Conservation (phyloP, 2,113 vertebrate species). For the Sinocyclocheilus anophthalmus region DNA sequence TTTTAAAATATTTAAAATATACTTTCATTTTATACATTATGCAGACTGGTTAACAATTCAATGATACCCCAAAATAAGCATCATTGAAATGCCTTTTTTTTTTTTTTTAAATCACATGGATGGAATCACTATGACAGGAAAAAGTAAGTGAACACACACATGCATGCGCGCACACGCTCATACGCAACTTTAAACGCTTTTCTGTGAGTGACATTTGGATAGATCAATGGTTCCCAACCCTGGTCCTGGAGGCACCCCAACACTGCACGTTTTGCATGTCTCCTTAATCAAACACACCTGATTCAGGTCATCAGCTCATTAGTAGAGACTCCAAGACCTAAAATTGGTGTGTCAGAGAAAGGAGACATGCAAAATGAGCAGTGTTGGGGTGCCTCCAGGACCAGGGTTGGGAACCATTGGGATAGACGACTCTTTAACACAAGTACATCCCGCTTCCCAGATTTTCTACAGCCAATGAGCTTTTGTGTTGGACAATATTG, state of each 20-base stretch:
- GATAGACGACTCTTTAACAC: conserved; percentile 64
- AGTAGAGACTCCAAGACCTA: no score
- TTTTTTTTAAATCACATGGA: conserved; percentile 64
- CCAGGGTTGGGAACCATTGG: conserved; percentile 46
- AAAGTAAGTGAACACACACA: conserved; percentile 62
- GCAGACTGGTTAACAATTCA: conserved; percentile 76
- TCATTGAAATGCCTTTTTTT: conserved; percentile 72
- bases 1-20: conserved; percentile 84
- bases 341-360: no score
- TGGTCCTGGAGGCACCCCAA: no score
- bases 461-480: conserved; percentile 69
- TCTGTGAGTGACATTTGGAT: conserved; percentile 70
- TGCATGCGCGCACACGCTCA: conserved; percentile 55
- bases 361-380: no score
- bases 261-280: no score
- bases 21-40: conserved; percentile 82
- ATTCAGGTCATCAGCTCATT: no score
- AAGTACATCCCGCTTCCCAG: conserved; percentile 68
- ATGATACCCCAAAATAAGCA: conserved; percentile 80
- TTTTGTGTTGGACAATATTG: conserved; percentile 73
- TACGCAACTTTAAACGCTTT: conserved; percentile 69
- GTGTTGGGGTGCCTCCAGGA: no score
- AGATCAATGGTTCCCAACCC: no score
- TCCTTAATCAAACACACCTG: no score
- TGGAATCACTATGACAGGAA: conserved; percentile 61